Percentiles rank a stretch among this genome's conserved stretches.
Conservation (phyloP, 1,140 invertebrate genomes). For the Argopecten irradians region DNA sequence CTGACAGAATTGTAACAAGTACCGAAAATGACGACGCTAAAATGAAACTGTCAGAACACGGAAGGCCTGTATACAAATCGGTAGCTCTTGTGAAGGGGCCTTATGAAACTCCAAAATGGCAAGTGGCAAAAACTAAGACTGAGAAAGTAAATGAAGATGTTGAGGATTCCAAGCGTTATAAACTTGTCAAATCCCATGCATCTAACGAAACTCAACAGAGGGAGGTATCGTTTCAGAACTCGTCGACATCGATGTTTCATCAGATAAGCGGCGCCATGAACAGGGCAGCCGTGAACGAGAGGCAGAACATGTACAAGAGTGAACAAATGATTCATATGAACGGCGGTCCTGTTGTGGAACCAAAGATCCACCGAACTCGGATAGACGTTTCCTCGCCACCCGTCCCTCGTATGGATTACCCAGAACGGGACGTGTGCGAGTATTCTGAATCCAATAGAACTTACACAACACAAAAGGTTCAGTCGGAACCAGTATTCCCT, state of each 20-base stretch:
- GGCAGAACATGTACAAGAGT: slow-evolving; percentile 3
- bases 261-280: not conserved
- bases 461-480: not conserved
- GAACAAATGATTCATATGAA: not conserved
- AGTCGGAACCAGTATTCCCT: not conserved
- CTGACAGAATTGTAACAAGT: not conserved
- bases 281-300: slow-evolving; percentile 37
- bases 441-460: not conserved
- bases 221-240: not conserved
- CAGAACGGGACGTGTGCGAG: not conserved
- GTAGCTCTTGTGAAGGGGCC: slow-evolving; percentile 52
- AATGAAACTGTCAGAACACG: slow-evolving; percentile 25
- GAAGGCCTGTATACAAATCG: slow-evolving; percentile 48
- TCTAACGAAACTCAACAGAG: not conserved
- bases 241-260: slow-evolving; percentile 13
- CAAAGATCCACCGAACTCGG: not conserved
- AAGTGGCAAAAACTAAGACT: slow-evolving; percentile 34
- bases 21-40: slow-evolving; percentile 31
- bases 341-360: not conserved
- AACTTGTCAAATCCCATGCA: slow-evolving; percentile 39
- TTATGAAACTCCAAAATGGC: slow-evolving; percentile 54
- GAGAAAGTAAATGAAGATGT: slow-evolving; percentile 33
- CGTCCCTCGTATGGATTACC: not conserved
- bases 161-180: slow-evolving; percentile 35
- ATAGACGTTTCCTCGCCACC: not conserved